These are phyloP conservation scores for Quadroppia sp. DNA, from an alignment of 2,888 invertebrate species.

Conservation along the genomic window DNA sequence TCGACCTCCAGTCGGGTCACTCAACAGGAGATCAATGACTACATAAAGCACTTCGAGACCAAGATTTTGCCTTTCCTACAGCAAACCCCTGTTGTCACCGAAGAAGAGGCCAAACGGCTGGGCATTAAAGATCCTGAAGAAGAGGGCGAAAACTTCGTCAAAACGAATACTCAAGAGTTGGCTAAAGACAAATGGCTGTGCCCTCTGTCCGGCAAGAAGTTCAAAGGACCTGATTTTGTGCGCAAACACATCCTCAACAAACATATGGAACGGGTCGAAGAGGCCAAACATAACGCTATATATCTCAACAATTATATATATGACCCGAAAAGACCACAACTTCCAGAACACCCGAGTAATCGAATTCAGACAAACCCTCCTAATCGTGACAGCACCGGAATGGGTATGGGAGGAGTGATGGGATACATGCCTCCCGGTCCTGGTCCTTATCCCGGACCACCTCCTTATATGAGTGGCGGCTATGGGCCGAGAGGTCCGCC, in stretches of 20 bases:
- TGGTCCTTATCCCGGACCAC: slow-evolving; percentile 37
- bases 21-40: slow-evolving; percentile 55
- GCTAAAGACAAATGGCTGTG: slow-evolving; percentile 99
- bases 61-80: slow-evolving; percentile 86
- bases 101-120: slow-evolving; percentile 73
- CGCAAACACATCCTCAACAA: slow-evolving; percentile 98
- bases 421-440: slow-evolving; percentile 39
- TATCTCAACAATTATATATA: slow-evolving; percentile 94
- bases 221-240: slow-evolving; percentile 97
- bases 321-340: slow-evolving; percentile 89
- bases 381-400: background rate
- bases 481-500: slow-evolving; percentile 35
- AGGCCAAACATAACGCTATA: slow-evolving; percentile 91
- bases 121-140: slow-evolving; percentile 71
- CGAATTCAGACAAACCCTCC: slow-evolving; percentile 49
- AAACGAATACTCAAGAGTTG: slow-evolving; percentile 91
- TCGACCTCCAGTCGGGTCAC: slow-evolving; percentile 73
- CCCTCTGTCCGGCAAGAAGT: slow-evolving; percentile 96
- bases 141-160: slow-evolving; percentile 90
- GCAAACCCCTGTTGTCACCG: slow-evolving; percentile 65
- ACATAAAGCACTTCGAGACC: slow-evolving; percentile 67
- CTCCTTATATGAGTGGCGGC: slow-evolving; percentile 24
- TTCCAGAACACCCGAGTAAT: slow-evolving; percentile 75
- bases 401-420: slow-evolving; percentile 2
- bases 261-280: slow-evolving; percentile 92